Evolutionary conservation across 2,888 invertebrate genomes (phyloP).

Genomic region (Ectemnius cavifrons): DNA sequence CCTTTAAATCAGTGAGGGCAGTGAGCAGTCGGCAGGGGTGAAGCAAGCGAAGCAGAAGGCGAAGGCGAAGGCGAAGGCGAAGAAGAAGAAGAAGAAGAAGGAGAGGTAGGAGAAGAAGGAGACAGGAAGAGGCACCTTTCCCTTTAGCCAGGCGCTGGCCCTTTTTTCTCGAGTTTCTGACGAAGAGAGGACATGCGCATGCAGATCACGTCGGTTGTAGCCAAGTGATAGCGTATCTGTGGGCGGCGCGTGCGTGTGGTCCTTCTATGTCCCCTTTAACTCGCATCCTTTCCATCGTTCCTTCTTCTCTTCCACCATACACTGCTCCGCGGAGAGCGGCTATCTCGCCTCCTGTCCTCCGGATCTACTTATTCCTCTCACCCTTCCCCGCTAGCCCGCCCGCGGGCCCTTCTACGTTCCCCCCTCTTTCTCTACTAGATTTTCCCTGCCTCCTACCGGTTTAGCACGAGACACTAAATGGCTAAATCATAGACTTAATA

Average conservation of each 20-base stretch:
- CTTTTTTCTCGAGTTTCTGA: constrained; percentile 35
- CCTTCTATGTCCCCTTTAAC: constrained; percentile 69
- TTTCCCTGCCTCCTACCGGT: constrained; percentile 37
- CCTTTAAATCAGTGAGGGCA: constrained; percentile 64
- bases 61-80: constrained; percentile 15
- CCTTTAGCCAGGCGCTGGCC: constrained; percentile 21
- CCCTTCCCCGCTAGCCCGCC: constrained; percentile 30
- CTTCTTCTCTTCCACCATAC: constrained; percentile 42
- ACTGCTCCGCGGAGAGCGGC: constrained; percentile 17
- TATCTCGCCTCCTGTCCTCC: constrained; percentile 18
- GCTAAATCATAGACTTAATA: constrained; percentile 52
- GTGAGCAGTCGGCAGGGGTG: constrained; percentile 32
- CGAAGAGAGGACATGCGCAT: constrained; percentile 74
- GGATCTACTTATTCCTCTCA: constrained; percentile 14
- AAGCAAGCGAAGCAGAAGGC: constrained; percentile 35
- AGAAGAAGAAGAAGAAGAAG: constrained; percentile 6
- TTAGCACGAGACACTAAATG: constrained; percentile 41
- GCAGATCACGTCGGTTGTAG: constrained; percentile 77
- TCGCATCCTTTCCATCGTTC: constrained; percentile 45
- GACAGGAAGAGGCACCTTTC: constrained; percentile 24
- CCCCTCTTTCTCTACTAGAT: constrained; percentile 25
- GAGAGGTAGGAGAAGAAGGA: constrained; percentile 23
- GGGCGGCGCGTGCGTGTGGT: constrained; percentile 78
- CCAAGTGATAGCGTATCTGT: constrained; percentile 77
- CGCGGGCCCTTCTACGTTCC: too few species aligned